Conservation (phyloP, 2,888 invertebrate genomes). For the Harmothoe impar region DNA sequence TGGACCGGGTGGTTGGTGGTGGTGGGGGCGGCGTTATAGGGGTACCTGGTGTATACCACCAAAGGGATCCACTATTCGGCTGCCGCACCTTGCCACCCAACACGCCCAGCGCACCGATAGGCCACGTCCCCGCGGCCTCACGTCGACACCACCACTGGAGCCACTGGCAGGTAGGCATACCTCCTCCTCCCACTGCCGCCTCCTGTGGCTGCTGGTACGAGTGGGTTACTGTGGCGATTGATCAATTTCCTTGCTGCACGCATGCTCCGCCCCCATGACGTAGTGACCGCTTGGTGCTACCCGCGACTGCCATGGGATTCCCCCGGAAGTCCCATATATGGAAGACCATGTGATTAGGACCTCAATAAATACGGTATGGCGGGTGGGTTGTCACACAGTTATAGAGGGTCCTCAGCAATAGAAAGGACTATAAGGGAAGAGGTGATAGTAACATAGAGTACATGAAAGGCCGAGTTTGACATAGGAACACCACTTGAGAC, state of each 20-base stretch:
- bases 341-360: conserved; percentile 54
- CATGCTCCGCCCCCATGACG: conserved; percentile 44
- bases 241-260: conserved; percentile 27
- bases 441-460: not conserved
- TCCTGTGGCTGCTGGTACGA: not conserved
- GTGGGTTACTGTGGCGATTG: conserved; percentile 29
- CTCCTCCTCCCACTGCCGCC: not conserved
- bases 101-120: conserved; percentile 1
- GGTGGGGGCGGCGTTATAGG: not conserved
- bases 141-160: not conserved
- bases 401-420: not conserved
- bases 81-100: not conserved
- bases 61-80: not conserved
- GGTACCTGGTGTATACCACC: no score
- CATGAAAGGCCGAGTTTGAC: not conserved
- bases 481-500: not conserved
- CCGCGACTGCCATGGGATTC: not conserved
- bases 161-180: not conserved
- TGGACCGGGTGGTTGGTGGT: not conserved
- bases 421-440: not conserved
- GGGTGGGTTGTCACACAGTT: conserved; percentile 1
- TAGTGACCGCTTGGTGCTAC: not conserved
- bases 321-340: conserved; percentile 61
- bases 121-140: not conserved
- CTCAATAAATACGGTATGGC: conserved; percentile 54